A percentile compares a stretch with the other conserved stretches of the same genome.
These are phyloP conservation scores for Portevinia maculata DNA, from an alignment of 2,888 invertebrate genomes.

Conservation along the genomic window DNA sequence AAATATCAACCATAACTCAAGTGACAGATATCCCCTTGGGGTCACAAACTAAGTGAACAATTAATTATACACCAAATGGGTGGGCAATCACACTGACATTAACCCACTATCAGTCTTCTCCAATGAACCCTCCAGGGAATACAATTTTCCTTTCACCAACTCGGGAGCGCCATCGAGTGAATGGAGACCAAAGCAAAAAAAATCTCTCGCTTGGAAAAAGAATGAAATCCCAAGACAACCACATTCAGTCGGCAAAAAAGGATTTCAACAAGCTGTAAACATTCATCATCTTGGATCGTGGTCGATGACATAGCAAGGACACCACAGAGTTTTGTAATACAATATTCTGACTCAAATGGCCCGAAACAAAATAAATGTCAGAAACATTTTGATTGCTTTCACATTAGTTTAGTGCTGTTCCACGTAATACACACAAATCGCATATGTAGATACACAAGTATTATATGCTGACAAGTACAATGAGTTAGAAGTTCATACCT, in stretches of 20 bases:
- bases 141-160: constrained; percentile 72
- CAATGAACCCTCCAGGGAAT: constrained; percentile 72
- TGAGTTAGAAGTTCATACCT: constrained; percentile 64
- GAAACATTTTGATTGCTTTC: constrained; percentile 75
- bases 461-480: constrained; percentile 58
- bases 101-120: constrained; percentile 74
- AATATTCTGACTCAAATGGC: constrained; percentile 74
- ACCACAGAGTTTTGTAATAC: constrained; percentile 54
- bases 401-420: constrained; percentile 63
- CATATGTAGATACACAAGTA: constrained; percentile 11
- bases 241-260: constrained; percentile 51
- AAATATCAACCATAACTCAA: constrained; percentile 72
- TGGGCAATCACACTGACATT: constrained; percentile 74
- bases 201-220: constrained; percentile 8
- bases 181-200: constrained; percentile 12
- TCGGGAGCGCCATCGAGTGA: background rate
- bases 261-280: constrained; percentile 71
- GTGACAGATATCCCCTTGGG: constrained; percentile 71
- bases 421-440: background rate
- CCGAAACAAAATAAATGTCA: constrained; percentile 75
- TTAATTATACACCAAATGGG: constrained; percentile 74
- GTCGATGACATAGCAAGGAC: constrained; percentile 40
- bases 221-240: constrained; percentile 62
- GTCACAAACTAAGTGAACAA: constrained; percentile 73
- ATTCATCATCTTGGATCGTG: constrained; percentile 62